These are phyloP conservation scores for Colius striatus DNA, from an alignment of 2,113 vertebrate genomes.

Conservation along the genomic window DNA sequence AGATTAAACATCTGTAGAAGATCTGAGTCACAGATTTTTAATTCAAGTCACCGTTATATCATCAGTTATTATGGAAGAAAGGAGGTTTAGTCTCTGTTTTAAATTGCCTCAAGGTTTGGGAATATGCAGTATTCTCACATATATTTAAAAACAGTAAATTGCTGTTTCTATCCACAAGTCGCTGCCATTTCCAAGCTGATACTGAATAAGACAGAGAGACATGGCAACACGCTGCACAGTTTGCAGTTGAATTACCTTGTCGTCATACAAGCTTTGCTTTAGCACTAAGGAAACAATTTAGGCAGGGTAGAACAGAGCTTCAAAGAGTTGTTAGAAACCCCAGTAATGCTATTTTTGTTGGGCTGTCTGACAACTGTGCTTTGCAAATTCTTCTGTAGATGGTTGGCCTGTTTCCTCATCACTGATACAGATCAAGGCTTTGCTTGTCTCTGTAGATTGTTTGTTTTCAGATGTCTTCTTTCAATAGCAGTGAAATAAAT, in stretches of 20 bases:
- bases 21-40: neutral
- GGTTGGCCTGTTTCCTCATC: neutral
- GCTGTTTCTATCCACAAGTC: neutral
- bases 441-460: neutral
- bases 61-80: neutral
- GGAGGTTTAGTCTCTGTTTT: neutral
- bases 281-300: neutral
- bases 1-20: neutral
- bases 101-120: neutral
- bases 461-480: conserved; percentile 41
- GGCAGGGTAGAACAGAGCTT: neutral
- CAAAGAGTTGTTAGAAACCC: conserved; percentile 9
- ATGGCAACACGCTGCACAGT: conserved; percentile 1
- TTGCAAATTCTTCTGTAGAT: neutral
- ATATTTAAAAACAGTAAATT: neutral
- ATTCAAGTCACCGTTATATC: neutral
- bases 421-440: neutral
- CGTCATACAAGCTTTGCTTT: neutral
- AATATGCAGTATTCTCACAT: neutral
- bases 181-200: conserved; percentile 37
- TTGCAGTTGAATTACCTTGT: conserved; percentile 18
- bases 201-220: conserved; percentile 7
- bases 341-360: conserved; percentile 17
- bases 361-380: neutral
- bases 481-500: conserved; percentile 50